phyloP scores from a whole-genome alignment of 1,140 invertebrate genomes.

The Leptestheria dahalacensis region DNA sequence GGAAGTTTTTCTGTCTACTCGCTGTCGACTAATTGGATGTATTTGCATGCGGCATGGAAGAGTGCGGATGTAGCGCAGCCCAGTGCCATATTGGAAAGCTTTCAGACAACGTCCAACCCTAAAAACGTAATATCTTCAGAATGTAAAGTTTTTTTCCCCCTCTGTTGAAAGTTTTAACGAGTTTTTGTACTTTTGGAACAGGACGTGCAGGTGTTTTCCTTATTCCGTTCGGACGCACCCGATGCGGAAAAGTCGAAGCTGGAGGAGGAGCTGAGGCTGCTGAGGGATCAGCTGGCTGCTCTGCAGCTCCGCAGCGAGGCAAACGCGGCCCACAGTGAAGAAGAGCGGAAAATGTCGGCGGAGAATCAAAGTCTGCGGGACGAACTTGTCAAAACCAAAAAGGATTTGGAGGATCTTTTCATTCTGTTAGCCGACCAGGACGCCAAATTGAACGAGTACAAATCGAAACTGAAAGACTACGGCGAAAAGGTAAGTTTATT shows the following conservation, averaged over 20 bases:
- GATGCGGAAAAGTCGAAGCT: not conserved
- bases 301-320: not conserved
- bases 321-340: not conserved
- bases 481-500: conserved; percentile 47
- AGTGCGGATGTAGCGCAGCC: not conserved
- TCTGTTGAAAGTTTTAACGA: not conserved
- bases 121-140: not conserved
- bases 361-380: conserved; percentile 22
- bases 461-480: conserved; percentile 45
- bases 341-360: not conserved
- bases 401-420: conserved; percentile 81
- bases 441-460: conserved; percentile 51
- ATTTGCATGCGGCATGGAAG: not conserved
- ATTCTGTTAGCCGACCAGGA: conserved; percentile 73
- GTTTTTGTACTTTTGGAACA: not conserved
- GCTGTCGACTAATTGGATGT: too few relatives aligned
- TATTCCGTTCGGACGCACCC: not conserved
- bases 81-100: conserved; percentile 9
- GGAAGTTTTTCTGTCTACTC: too few relatives aligned
- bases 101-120: not conserved
- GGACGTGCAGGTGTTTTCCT: conserved; percentile 6
- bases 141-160: too few relatives aligned
- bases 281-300: conserved; percentile 22
- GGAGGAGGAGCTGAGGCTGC: conserved; percentile 7
- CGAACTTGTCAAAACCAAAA: conserved; percentile 54